These are phyloP conservation scores for Candidula unifasciata DNA, from an alignment of 2,888 invertebrate species.

Conservation along the genomic window DNA sequence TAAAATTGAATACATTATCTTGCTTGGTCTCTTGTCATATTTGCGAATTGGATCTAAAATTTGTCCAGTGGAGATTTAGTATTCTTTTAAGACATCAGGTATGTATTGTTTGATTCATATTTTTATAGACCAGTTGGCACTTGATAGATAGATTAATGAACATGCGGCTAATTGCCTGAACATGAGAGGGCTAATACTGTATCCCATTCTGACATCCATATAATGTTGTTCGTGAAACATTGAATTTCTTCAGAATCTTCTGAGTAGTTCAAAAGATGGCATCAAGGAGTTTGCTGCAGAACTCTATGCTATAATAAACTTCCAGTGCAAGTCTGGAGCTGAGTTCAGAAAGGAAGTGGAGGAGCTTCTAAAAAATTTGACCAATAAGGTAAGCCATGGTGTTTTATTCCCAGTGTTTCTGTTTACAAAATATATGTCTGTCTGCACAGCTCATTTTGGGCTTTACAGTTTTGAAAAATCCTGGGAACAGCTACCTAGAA, in stretches of 20 bases:
- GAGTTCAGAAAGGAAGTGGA: slow-evolving; percentile 79
- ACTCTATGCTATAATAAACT: slow-evolving; percentile 86
- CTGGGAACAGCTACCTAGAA: too few species aligned
- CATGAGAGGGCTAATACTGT: too few species aligned
- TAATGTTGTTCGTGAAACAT: not conserved
- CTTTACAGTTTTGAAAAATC: not conserved
- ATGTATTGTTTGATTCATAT: too few species aligned
- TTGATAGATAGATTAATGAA: too few species aligned
- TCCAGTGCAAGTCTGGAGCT: slow-evolving; percentile 80
- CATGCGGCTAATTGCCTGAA: too few species aligned
- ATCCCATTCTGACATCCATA: not conserved
- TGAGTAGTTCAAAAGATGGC: slow-evolving; percentile 84
- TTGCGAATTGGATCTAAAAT: too few species aligned
- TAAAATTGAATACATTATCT: too few species aligned
- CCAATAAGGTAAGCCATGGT: slow-evolving; percentile 76
- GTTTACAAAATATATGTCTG: not conserved
- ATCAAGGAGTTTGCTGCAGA: slow-evolving; percentile 86
- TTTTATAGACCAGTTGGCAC: too few species aligned
- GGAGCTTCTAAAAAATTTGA: slow-evolving; percentile 80
- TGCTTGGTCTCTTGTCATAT: too few species aligned
- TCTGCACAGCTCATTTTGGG: not conserved
- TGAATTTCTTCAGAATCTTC: slow-evolving; percentile 67
- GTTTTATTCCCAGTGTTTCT: not conserved
- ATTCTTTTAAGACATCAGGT: too few species aligned
- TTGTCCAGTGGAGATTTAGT: too few species aligned